phyloP scores from a whole-genome alignment of 2,797 vertebrate species.

The Hybognathus amarus region DNA sequence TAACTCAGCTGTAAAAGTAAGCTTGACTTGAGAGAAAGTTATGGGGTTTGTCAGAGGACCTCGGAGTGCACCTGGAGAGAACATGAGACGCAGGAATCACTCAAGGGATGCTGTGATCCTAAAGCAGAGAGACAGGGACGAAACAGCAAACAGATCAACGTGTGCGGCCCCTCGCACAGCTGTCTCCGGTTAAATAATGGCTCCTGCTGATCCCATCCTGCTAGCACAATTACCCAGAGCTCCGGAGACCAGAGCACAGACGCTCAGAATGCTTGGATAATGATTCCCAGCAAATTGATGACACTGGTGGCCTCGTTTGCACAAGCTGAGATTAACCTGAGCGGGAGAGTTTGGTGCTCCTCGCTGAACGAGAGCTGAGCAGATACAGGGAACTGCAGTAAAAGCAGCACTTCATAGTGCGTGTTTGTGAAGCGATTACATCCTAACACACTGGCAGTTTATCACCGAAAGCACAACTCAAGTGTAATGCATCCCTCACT shows the following conservation, averaged over 20 bases:
- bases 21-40: not conserved
- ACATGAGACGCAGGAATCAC: slow-evolving; percentile 39
- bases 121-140: slow-evolving; percentile 63
- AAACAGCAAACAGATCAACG: slow-evolving; percentile 66
- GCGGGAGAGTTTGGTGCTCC: slow-evolving; percentile 45
- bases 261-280: slow-evolving; percentile 71
- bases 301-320: slow-evolving; percentile 67
- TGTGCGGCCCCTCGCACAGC: slow-evolving; percentile 57
- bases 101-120: slow-evolving; percentile 55
- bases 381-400: slow-evolving; percentile 52
- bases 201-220: slow-evolving; percentile 68
- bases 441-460: slow-evolving; percentile 2
- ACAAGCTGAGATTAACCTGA: slow-evolving; percentile 65
- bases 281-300: slow-evolving; percentile 74
- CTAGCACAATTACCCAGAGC: slow-evolving; percentile 68
- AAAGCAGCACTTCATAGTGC: slow-evolving; percentile 10
- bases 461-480: slow-evolving; percentile 11
- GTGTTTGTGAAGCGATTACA: slow-evolving; percentile 20
- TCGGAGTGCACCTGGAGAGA: slow-evolving; percentile 36
- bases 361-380: slow-evolving; percentile 58
- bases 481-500: slow-evolving; percentile 13
- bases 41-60: slow-evolving; percentile 15
- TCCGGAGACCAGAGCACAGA: slow-evolving; percentile 65
- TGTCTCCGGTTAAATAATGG: slow-evolving; percentile 68
- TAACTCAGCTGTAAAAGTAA: not conserved